Base-by-base conservation (phyloP, 1,140 invertebrate species). In the Atta colombica region DNA sequence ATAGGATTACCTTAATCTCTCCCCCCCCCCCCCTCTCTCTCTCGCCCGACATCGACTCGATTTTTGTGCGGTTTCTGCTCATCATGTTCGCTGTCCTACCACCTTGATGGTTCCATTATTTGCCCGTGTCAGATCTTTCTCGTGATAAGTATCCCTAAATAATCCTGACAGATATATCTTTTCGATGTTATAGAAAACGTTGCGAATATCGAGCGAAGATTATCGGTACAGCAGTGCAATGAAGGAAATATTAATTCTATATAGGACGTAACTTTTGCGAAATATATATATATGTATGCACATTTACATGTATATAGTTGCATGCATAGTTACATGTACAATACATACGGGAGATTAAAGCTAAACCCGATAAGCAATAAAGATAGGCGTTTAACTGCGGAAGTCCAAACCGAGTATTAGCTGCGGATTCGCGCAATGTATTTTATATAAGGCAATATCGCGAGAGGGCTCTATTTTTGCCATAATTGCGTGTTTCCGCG, bases 1-100 rank as follows among this genome's bases (percentile, higher is more conserved):
- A 78, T 90, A 71, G 92, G 92, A 92, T 94, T 94, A 94, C 91
- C 91, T 92, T 94, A 94, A 94, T 94, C 93, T 93, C 91, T 93
- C 63, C 14, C 63, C 3, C 7, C 92, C 55, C 72, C 10, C 51
- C 4, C 68, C 63, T 35, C 18, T 92, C 55, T 77, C 7, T 61
- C 2, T 74, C 60, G 3, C 35, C 8, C 72, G 72, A 51, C 49
- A 18, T 16, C 18, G 49, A 21, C 49, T 14, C 51, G 89, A 92
- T 92, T 94, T 92, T 94, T 94, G 87, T 93, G 93, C 82, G 93
- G 92, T 94, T 94, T 94, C 91, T 87, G 78, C 77, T 77, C 91
- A 93, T 63, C 72, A 65, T 87, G 80, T 89, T 89, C 74, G 61
- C 84, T 39, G 49, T 39, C 21, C 51, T 45, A 69, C 14, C 28